Base-by-base conservation (phyloP, 2,797 vertebrate genomes). In the Sardinella longiceps region DNA sequence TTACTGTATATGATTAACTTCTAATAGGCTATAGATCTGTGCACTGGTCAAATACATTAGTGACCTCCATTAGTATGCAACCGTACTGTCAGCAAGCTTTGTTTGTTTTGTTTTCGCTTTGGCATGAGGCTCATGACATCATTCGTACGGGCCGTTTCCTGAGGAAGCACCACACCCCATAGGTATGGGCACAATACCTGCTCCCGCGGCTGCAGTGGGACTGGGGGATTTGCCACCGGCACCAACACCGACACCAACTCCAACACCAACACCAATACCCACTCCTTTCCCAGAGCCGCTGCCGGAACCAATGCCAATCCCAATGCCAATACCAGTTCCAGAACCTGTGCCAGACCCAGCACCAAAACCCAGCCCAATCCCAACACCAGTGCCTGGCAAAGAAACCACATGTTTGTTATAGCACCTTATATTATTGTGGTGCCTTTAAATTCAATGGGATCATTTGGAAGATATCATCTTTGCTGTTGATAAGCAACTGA, bases 371-470 rank as follows among this genome's bases (percentile, higher is more conserved):
- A 88, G 14, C 77, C 84, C 80, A 81, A 86, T 85, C 46, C 82
- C 85, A 39, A 86, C 5, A 84, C 83, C 84, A 83, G 80, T 81
- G 56, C 84, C 86, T 84, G 84, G 81, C 80, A 70, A 82, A 84
- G 82, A 87, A 56, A 85, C 80, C 82, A 85, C 74, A 84, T 15
- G 18, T 83, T 66, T 33, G 70, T 77, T 43, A 77, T 77, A 43
- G 11, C 18, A 77, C 33, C 20, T 20, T 77, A 37, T 23, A 39
- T 37, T 37, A 43, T 18, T 20, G 10, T 43, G 37, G 37, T 39
- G 66, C 23, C 7, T 58, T 58, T 1, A 58, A n/a, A 25, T n/a
- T n/a, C 20, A 58, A 6, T 58, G 53, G 53, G 53, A 5, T 33
- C 10, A 66, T 30, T 15, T 66, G 18, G 18, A 7, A 18, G 66